phyloP scores from a whole-genome alignment of 1,140 invertebrate species.

The Drepana arcuata region DNA sequence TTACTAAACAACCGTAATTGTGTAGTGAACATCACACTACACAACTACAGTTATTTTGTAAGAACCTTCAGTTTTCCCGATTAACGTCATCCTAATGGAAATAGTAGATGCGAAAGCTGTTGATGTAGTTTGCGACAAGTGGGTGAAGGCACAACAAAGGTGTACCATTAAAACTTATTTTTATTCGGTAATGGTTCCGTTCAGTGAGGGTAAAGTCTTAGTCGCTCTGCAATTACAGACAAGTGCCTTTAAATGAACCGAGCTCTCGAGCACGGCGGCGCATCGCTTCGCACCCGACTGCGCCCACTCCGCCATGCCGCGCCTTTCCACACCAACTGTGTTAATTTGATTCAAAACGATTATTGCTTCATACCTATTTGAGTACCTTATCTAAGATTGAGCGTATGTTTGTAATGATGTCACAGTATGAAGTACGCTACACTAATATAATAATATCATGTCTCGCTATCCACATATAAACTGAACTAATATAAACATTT shows the following conservation, averaged over 20 bases:
- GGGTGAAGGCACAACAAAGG: slow-evolving; percentile 36
- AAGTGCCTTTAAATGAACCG: slow-evolving; percentile 69
- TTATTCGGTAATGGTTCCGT: slow-evolving; percentile 49
- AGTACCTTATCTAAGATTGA: slow-evolving; percentile 11
- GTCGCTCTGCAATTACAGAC: slow-evolving; percentile 67
- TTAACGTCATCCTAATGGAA: too few species aligned
- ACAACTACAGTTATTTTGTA: too few species aligned
- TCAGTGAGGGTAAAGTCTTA: slow-evolving; percentile 53
- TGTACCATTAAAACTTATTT: slow-evolving; percentile 67
- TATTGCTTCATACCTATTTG: slow-evolving; percentile 13
- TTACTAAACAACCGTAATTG: too few species aligned
- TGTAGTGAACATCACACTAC: too few species aligned
- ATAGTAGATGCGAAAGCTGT: background rate
- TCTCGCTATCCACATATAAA: too few species aligned
- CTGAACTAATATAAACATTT: too few species aligned
- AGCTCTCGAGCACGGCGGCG: slow-evolving; percentile 67
- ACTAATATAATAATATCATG: too few species aligned
- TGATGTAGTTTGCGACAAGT: slow-evolving; percentile 3
- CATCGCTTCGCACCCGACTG: slow-evolving; percentile 59
- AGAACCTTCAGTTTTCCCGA: too few species aligned
- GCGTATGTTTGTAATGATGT: too few species aligned
- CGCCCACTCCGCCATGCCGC: slow-evolving; percentile 37
- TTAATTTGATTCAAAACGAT: slow-evolving; percentile 55
- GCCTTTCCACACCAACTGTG: slow-evolving; percentile 39
- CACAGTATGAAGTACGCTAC: too few species aligned